Percentiles rank a stretch among this genome's conserved stretches.
phyloP scores from a whole-genome alignment of 2,113 vertebrate genomes.

The Myrmecophaga tridactyla region DNA sequence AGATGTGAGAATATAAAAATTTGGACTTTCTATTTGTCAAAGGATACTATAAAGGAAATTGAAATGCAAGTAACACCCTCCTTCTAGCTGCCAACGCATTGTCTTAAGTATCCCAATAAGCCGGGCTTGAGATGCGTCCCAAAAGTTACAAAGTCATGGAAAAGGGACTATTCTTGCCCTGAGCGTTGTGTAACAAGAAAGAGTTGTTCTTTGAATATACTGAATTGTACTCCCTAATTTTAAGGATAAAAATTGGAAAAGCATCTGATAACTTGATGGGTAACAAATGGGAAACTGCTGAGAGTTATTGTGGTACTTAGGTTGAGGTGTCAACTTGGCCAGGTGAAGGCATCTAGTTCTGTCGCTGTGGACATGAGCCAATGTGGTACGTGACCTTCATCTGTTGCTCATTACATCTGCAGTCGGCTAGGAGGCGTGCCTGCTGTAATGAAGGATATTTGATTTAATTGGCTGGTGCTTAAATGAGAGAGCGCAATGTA shows the following conservation, averaged over 20 bases:
- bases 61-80: neutral
- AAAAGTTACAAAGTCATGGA: slow-evolving; percentile 61
- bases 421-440: too few species aligned
- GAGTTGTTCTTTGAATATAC: slow-evolving; percentile 63
- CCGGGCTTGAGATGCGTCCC: neutral
- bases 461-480: too few species aligned
- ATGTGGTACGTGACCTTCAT: too few species aligned
- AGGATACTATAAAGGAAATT: neutral
- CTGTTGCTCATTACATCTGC: too few species aligned
- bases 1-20: neutral
- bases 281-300: slow-evolving; percentile 29
- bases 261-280: slow-evolving; percentile 30
- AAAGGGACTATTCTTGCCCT: slow-evolving; percentile 64
- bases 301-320: too few species aligned
- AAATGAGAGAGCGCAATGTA: too few species aligned
- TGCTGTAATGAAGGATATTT: too few species aligned
- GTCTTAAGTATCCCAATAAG: neutral
- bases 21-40: neutral
- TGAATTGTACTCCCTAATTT: slow-evolving; percentile 59
- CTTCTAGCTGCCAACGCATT: neutral
- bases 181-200: slow-evolving; percentile 69
- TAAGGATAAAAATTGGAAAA: slow-evolving; percentile 64
- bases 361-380: too few species aligned
- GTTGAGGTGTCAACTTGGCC: too few species aligned
- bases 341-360: too few species aligned